Evolutionary conservation across 2,888 invertebrate genomes (phyloP), one percentile per base, ranked within the genome.

Genomic region (Cartodere bifasciata): DNA sequence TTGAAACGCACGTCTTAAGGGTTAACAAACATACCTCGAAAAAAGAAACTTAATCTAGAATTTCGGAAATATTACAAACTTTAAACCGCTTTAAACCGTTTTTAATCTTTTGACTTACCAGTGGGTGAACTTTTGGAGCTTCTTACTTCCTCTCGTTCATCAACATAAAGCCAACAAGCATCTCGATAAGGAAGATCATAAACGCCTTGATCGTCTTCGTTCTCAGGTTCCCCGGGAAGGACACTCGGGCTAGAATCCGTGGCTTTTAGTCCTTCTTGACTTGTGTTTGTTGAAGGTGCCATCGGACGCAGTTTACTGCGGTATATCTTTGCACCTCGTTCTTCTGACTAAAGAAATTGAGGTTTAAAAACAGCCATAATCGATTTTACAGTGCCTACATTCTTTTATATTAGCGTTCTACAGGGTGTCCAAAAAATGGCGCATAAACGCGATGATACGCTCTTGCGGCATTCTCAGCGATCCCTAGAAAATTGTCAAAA

Each of bases 151-250:
- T 82, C 82, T 28, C 72, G 61, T 42, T 82, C 80, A 2, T 79
- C 76, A 26, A 86, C 71, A 49, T 80, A 77, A 14, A 84, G 72
- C 75, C 85, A 87, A 16, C 72, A 70, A 7, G 74, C 72, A 20
- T 71, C 67, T 13, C 72, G 68, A 52, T 80, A 84, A 43, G 80
- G 75, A 35, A 81, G 83, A 35, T 74, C 69, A 53, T 85, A 83
- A 25, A 83, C 67, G 16, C 81, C 82, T 41, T 73, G 70, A 42
- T 80, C 79, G 32, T 76, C 76, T 46, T 72, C 72, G 28, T 65
- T 67, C 49, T 72, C 72, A 55, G 50, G 52, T 23, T 50, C 57
- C 15, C 52, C 59, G 7, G 58, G 58, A 27, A 60, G 42, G 20
- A 74, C 72, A 45, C 75, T 73, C 4, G 75, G 74, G 50, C 72